Percentiles rank a stretch among this genome's conserved stretches.
These are phyloP conservation scores for Paramacrobiotus metropolitanus DNA, from an alignment of 1,140 invertebrate species.

Conservation along the genomic window DNA sequence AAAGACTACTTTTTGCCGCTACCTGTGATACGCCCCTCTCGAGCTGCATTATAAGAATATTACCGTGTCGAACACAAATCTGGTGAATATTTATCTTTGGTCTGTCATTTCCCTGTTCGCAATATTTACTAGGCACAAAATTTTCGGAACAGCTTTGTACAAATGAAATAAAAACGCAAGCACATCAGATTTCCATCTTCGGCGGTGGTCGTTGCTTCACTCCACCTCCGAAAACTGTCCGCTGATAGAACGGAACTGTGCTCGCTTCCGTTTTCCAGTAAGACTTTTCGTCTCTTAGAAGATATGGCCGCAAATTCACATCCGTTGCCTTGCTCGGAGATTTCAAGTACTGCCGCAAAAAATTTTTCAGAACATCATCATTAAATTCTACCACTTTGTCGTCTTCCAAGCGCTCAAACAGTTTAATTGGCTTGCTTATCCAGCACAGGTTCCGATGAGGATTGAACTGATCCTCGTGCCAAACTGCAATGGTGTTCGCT, in stretches of 20 bases:
- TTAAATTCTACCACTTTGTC: slow-evolving; percentile 37
- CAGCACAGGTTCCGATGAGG: slow-evolving; percentile 51
- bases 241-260: background rate
- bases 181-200: background rate
- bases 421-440: slow-evolving; percentile 37
- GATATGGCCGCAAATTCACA: background rate
- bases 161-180: too few species aligned
- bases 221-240: background rate
- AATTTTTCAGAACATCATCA: slow-evolving; percentile 42
- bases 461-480: slow-evolving; percentile 34
- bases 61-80: too few species aligned
- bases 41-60: too few species aligned
- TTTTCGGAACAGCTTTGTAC: too few species aligned
- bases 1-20: too few species aligned
- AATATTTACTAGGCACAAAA: too few species aligned
- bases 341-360: slow-evolving; percentile 26
- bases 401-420: slow-evolving; percentile 47
- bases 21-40: too few species aligned
- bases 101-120: too few species aligned
- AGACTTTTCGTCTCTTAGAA: background rate
- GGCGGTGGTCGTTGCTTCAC: background rate
- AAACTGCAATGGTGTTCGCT: slow-evolving; percentile 50
- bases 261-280: background rate
- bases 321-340: background rate
- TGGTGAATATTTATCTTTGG: too few species aligned